phyloP scores from a whole-genome alignment of 2,888 invertebrate genomes.

The Cheilosia grossa region DNA sequence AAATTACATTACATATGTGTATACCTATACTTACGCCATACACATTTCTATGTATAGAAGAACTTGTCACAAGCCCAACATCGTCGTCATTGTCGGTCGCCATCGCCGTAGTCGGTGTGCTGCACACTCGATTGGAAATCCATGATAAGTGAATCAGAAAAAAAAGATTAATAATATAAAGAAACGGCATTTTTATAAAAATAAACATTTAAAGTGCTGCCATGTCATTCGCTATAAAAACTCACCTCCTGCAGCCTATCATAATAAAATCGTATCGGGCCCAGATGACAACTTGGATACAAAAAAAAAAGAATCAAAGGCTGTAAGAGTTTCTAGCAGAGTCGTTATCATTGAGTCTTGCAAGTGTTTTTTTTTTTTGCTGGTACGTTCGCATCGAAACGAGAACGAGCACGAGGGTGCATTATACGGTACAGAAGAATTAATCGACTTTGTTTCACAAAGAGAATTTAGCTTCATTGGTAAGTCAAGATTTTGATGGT shows the following conservation, averaged over 20 bases:
- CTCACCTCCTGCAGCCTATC: slow-evolving; percentile 67
- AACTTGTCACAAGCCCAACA: slow-evolving; percentile 49
- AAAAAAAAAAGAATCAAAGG: slow-evolving; percentile 14
- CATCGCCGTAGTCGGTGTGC: neutral
- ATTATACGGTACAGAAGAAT: no score
- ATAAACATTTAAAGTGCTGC: slow-evolving; percentile 57
- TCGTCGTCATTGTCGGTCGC: neutral
- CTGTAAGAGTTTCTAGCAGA: slow-evolving; percentile 38
- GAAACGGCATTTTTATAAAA: slow-evolving; percentile 27
- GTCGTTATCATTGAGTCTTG: slow-evolving; percentile 27
- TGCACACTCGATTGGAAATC: slow-evolving; percentile 33
- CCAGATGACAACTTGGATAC: slow-evolving; percentile 39
- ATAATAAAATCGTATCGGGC: slow-evolving; percentile 50
- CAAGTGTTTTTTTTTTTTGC: slow-evolving; percentile 11
- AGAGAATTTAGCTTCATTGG: no score
- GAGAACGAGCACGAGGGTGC: no score
- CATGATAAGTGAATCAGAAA: slow-evolving; percentile 50
- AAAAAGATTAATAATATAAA: neutral
- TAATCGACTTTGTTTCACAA: no score
- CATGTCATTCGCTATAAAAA: slow-evolving; percentile 53
- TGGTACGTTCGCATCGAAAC: no score
- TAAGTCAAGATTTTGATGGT: no score
- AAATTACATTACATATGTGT: slow-evolving; percentile 16
- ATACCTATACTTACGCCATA: slow-evolving; percentile 14
- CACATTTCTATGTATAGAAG: slow-evolving; percentile 56